These are phyloP conservation scores for Acipenser ruthenus DNA, from an alignment of 2,797 vertebrate species.

Conservation along the genomic window DNA sequence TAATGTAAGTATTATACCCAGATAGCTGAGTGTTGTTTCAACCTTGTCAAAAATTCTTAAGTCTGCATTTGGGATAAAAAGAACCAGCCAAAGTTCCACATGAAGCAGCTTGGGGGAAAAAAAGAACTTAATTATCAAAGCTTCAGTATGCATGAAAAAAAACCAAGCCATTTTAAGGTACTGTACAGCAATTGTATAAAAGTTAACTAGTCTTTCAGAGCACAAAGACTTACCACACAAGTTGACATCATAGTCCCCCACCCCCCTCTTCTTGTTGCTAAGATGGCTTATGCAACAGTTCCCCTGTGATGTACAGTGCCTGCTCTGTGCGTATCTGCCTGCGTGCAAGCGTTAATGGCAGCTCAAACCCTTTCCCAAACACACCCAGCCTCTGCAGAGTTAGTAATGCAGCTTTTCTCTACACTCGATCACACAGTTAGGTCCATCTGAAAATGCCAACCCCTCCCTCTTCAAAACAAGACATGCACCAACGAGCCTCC, in stretches of 20 bases:
- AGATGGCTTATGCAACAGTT: slow-evolving; percentile 1
- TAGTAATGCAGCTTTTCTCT: not conserved
- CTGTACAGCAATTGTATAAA: too few species aligned
- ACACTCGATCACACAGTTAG: not conserved
- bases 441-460: not conserved
- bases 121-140: too few species aligned
- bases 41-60: too few species aligned
- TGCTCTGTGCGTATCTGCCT: not conserved
- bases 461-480: not conserved
- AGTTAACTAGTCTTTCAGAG: not conserved
- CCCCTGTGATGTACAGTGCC: not conserved
- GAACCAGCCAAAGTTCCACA: too few species aligned
- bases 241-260: not conserved
- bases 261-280: not conserved
- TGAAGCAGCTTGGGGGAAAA: too few species aligned
- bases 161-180: too few species aligned
- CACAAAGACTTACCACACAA: slow-evolving; percentile 1
- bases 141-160: too few species aligned
- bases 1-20: too few species aligned
- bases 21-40: too few species aligned
- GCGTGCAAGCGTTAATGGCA: not conserved
- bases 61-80: too few species aligned
- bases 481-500: too few species aligned
- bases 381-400: not conserved
- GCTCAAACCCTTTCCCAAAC: not conserved